These are phyloP conservation scores for Erythrocercus mccallii DNA, from an alignment of 2,113 vertebrate genomes.

Conservation along the genomic window DNA sequence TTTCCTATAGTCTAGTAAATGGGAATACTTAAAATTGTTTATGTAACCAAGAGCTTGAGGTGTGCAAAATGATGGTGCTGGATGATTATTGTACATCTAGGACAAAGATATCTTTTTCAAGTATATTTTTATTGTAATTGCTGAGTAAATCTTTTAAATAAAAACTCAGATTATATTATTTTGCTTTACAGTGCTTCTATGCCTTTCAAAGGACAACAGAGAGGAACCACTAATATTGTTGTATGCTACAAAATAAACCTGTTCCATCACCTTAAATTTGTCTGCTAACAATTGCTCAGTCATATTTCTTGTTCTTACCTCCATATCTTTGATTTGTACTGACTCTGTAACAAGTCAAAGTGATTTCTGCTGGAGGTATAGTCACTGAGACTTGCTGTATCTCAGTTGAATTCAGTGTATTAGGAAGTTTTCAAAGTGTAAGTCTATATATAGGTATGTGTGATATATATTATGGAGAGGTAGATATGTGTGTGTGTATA, in stretches of 20 bases:
- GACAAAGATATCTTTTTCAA: background rate
- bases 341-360: background rate
- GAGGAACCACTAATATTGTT: background rate
- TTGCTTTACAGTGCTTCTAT: background rate
- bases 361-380: background rate
- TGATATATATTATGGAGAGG: background rate
- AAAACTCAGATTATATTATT: background rate
- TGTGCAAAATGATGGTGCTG: background rate
- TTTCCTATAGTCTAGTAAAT: background rate
- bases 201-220: background rate
- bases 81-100: background rate
- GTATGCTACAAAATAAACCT: background rate
- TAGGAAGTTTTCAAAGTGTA: background rate
- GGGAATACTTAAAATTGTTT: background rate
- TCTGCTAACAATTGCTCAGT: background rate
- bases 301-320: slow-evolving; percentile 8
- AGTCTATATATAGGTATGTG: background rate
- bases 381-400: background rate
- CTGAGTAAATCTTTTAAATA: background rate
- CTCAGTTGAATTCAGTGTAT: slow-evolving; percentile 16
- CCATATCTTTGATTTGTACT: slow-evolving; percentile 29
- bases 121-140: background rate
- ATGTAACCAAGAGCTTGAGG: background rate
- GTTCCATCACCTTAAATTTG: background rate
- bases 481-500: background rate